phyloP scores from a whole-genome alignment of 2,888 invertebrate genomes.

The Sesia bembeciformis region DNA sequence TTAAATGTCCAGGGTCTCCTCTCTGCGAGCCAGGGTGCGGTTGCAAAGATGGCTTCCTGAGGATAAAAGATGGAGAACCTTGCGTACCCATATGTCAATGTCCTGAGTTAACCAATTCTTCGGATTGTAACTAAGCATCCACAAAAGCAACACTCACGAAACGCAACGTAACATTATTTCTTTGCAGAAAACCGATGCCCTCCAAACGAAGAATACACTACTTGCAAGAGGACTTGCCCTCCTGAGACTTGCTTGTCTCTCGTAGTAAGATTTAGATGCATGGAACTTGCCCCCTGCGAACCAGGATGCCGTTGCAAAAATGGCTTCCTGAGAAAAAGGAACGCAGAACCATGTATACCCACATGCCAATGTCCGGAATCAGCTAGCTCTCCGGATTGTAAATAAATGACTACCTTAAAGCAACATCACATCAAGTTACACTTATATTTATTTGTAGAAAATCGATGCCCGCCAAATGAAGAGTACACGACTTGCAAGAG shows the following conservation, averaged over 20 bases:
- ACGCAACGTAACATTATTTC: background rate
- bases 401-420: background rate
- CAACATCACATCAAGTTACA: no score
- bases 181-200: background rate
- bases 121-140: constrained; percentile 9
- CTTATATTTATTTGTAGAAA: no score
- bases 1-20: constrained; percentile 10
- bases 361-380: constrained; percentile 12
- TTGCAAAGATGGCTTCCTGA: constrained; percentile 17
- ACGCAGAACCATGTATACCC: constrained; percentile 11
- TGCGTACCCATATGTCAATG: constrained; percentile 13
- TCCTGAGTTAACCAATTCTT: constrained; percentile 6
- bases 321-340: constrained; percentile 8
- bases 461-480: no score
- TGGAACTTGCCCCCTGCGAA: constrained; percentile 3
- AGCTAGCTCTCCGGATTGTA: constrained; percentile 1
- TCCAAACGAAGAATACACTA: constrained; percentile 11
- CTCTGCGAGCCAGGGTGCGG: constrained; percentile 15
- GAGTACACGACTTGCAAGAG: constrained; percentile 13
- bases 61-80: constrained; percentile 5
- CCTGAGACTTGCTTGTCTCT: constrained; percentile 20
- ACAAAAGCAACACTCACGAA: background rate
- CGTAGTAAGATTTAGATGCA: constrained; percentile 14
- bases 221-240: constrained; percentile 19
- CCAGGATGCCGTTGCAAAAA: constrained; percentile 21